Percentiles rank a stretch among this genome's conserved stretches.
These are phyloP conservation scores for Platygyra sinensis DNA, from an alignment of 64 coral and sea anemone species.

Conservation along the genomic window DNA sequence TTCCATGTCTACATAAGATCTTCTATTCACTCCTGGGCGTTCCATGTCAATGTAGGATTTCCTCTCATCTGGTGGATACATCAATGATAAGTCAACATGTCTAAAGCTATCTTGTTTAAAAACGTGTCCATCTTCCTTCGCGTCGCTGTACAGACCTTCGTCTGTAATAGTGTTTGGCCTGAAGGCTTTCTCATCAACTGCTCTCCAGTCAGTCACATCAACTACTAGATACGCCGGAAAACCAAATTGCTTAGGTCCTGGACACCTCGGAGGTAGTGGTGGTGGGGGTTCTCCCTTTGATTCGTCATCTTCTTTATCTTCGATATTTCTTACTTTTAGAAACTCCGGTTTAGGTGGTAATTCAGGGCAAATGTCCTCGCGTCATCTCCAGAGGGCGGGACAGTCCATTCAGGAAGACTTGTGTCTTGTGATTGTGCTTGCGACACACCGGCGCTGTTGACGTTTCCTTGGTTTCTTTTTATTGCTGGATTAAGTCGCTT, in stretches of 20 bases:
- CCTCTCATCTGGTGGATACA: no score
- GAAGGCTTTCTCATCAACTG: neutral
- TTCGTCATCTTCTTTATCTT: neutral
- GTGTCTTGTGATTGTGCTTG: neutral
- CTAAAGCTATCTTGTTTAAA: neutral
- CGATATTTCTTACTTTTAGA: neutral
- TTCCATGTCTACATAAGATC: neutral
- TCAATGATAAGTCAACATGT: neutral
- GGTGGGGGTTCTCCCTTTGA: neutral
- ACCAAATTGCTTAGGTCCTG: neutral
- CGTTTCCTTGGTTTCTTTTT: neutral
- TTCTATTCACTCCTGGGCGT: no score
- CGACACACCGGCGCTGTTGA: neutral
- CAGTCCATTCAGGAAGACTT: neutral
- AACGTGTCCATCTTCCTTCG: neutral
- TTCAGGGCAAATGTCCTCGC: neutral
- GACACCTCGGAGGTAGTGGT: constrained; percentile 10
- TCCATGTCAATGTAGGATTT: no score
- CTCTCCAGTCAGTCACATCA: constrained; percentile 2
- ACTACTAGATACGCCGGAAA: constrained; percentile 6
- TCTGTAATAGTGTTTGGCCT: neutral
- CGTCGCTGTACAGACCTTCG: neutral
- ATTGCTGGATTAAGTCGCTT: neutral
- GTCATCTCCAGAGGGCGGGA: neutral
- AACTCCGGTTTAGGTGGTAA: constrained; percentile 8